These are phyloP conservation scores for Spodoptera picta DNA, from an alignment of 2,888 invertebrate genomes.

Conservation along the genomic window DNA sequence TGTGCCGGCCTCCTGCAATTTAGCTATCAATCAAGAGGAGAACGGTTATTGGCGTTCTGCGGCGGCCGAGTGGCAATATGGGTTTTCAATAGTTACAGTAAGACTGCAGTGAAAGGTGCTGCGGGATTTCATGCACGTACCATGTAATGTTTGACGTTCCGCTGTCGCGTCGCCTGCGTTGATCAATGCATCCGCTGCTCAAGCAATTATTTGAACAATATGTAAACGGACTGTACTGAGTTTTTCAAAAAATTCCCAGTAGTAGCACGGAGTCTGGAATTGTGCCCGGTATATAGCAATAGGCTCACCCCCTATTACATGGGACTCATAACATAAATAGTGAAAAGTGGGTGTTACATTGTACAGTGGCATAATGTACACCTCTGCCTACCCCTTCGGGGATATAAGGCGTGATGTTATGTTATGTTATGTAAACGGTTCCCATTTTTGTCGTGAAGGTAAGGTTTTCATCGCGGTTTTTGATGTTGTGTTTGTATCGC, in stretches of 20 bases:
- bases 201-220: slow-evolving; percentile 34
- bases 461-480: not conserved
- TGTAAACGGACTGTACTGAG: too few relatives aligned
- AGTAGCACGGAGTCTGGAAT: too few relatives aligned
- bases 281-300: too few relatives aligned
- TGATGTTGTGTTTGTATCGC: too few relatives aligned
- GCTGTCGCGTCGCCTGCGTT: slow-evolving; percentile 28
- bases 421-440: slow-evolving; percentile 29
- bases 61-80: slow-evolving; percentile 65
- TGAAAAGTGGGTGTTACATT: too few relatives aligned
- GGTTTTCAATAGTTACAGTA: slow-evolving; percentile 73
- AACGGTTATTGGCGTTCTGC: slow-evolving; percentile 71
- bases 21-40: slow-evolving; percentile 86
- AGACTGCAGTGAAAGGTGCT: slow-evolving; percentile 72
- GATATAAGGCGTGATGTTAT: too few relatives aligned
- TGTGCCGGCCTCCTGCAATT: slow-evolving; percentile 85
- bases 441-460: slow-evolving; percentile 12
- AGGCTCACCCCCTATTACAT: too few relatives aligned
- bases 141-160: slow-evolving; percentile 46
- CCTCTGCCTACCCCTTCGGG: too few relatives aligned
- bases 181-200: slow-evolving; percentile 28
- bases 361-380: too few relatives aligned
- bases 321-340: too few relatives aligned
- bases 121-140: slow-evolving; percentile 56
- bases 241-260: too few relatives aligned